Base-by-base conservation (phyloP, 1,140 invertebrate species). In the Drosophila melanica region DNA sequence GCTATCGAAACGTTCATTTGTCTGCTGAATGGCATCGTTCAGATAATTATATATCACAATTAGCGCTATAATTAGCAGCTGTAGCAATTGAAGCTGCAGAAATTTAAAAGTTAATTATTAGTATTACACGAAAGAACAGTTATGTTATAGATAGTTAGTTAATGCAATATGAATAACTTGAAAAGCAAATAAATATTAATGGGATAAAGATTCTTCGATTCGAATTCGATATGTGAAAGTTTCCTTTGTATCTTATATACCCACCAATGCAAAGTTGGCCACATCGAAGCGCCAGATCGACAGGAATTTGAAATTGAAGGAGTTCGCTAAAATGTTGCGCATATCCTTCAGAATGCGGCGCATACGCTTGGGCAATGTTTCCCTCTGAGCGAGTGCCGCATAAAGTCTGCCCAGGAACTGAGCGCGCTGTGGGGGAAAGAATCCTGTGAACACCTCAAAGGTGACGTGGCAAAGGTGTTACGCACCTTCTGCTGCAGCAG, bases 11-110 rank as follows among this genome's bases (percentile, higher is more conserved):
- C 55, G 77, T 33, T 75, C 71, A 14, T 51, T 78, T 6, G 90
- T 42, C 23, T 64, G 48, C 0, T 55, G 4, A 58, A 91, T 87
- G 57, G 76, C 72, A 65, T 91, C 90, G 27, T 75, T 75, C 4
- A 91, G 45, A 47, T 89, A 81, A 23, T 77, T 66, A 55, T 71
- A 71, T 0, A 73, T 39, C 1, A 91, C 74, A 27, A 91, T 44
- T 0, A 91, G 3, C 0, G 75, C 54, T 30, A 91, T 73, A 33
- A 75, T 48, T 2, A 87, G 8, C 2, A 58, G 7, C 44, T 81
- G 69, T n/a, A 71, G 33, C 2, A 67, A 16, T 27, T 70, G 39
- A 7, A 85, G 33, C 81, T 85, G 41, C 1, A 77, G 77, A 8
- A 10, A 0, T 20, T 16, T 35, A 14, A 16, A 14, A 35, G 9